Conservation (phyloP, 2,113 vertebrate genomes). For the Mionectes macconnelli region DNA sequence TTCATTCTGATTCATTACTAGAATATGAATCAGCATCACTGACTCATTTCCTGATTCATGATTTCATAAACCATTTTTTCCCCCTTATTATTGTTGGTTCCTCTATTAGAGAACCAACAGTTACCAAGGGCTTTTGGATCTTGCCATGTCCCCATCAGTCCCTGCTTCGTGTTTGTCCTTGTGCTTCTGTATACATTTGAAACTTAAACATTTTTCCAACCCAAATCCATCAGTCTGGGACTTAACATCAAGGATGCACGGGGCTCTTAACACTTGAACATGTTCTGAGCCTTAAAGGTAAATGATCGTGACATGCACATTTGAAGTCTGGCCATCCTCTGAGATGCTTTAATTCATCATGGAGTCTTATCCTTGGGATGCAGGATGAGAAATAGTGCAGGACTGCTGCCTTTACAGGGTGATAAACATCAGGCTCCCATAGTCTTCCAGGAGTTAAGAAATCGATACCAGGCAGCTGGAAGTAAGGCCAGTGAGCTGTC, state of each 20-base stretch:
- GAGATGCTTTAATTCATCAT: not conserved
- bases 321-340: not conserved
- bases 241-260: not conserved
- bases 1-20: not conserved
- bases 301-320: not conserved
- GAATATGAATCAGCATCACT: slow-evolving; percentile 26
- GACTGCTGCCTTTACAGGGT: not conserved
- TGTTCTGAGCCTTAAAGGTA: not conserved
- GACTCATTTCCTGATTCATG: slow-evolving; percentile 35
- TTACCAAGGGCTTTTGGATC: slow-evolving; percentile 9
- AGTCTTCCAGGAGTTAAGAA: not conserved
- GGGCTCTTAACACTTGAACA: not conserved
- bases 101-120: not conserved
- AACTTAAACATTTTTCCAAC: not conserved
- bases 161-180: not conserved
- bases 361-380: not conserved
- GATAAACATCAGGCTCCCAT: not conserved
- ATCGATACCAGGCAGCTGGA: not conserved
- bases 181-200: not conserved
- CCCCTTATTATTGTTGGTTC: not conserved
- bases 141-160: not conserved
- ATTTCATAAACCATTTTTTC: not conserved
- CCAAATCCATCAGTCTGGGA: not conserved
- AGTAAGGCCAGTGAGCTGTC: not conserved
- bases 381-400: not conserved